These are phyloP conservation scores for Loriculus beryllinus DNA, from an alignment of 2,797 vertebrate species.

Conservation along the genomic window DNA sequence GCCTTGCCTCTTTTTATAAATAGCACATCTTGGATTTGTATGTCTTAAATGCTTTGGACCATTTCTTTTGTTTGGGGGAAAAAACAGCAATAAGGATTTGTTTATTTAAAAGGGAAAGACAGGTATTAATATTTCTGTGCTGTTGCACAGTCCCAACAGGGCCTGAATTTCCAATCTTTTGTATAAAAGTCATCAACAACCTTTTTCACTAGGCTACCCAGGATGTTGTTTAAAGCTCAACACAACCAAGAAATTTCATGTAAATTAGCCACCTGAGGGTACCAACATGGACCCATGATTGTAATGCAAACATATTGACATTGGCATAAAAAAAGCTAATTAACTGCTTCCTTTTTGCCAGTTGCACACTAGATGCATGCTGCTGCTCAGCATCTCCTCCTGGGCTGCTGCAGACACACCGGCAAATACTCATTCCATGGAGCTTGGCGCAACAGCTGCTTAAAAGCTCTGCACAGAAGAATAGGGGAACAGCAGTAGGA, in stretches of 20 bases:
- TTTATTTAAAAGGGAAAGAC: slow-evolving; percentile 19
- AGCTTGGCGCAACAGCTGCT: not conserved
- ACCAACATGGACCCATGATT: slow-evolving; percentile 15
- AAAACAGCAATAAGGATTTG: not conserved
- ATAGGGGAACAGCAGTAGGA: not conserved
- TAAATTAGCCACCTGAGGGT: slow-evolving; percentile 67
- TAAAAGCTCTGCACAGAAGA: not conserved
- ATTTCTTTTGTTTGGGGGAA: not conserved
- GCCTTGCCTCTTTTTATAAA: slow-evolving; percentile 22
- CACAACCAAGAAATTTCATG: slow-evolving; percentile 31
- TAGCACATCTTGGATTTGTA: not conserved
- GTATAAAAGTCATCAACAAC: not conserved
- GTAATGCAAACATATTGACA: slow-evolving; percentile 61
- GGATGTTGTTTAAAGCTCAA: slow-evolving; percentile 63
- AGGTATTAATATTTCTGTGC: slow-evolving; percentile 23
- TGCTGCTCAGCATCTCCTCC: not conserved
- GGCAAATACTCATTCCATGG: not conserved
- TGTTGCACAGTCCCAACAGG: not conserved
- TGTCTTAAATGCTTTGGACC: slow-evolving; percentile 10
- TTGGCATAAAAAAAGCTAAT: slow-evolving; percentile 57
- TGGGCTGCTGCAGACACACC: not conserved
- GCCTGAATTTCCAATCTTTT: slow-evolving; percentile 50
- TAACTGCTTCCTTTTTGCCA: slow-evolving; percentile 59
- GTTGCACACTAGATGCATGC: not conserved
- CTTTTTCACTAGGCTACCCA: slow-evolving; percentile 33